Base-by-base conservation (phyloP, 2,797 vertebrate species). In the Enteromius fasciolatus region DNA sequence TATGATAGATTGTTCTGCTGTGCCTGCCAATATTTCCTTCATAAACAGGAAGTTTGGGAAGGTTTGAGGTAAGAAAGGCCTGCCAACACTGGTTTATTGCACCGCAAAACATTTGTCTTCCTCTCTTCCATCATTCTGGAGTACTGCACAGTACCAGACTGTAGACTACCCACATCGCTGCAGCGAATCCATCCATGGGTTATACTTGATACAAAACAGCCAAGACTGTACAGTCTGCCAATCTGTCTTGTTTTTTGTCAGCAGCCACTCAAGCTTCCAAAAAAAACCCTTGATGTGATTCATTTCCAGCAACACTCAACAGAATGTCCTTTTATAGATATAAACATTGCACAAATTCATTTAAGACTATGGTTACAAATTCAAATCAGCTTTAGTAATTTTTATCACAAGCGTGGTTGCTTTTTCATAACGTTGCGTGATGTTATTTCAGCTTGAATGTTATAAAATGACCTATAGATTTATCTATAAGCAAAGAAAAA, bases 41-140 rank as follows among this genome's bases (percentile, higher is more conserved):
- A 63, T 63, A 76, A 76, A 76, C 57, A 67, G 81, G 73, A 52
- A 41, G 63, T 67, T 25, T 75, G 70, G 68, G 31, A 48, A 50
- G 50, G 18, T 52, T 44, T 57, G 76, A 50, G 59, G 61, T 66
- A 31, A 67, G 64, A 54, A 33, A 50, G n/a, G 15, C 33, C 31
- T 61, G 41, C 61, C 61, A 54, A 59, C 7, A n/a, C 39, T 59
- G 52, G 14, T 59, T 57, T 75, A 23, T 41, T 41, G 2, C 73
- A 75, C 73, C 14, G 2, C 73, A 59, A 59, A 75, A 75, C 52
- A 75, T 79, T 79, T 17, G 31, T 64, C 63, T 70, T 52, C 50
- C 39, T 76, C 12, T 80, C 67, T 64, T 80, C 41, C 12, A 36
- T 67, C 63, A 70, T 48, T 70, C 78, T 81, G 33, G 25, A 80